Evolutionary conservation across 2,797 vertebrate genomes (phyloP), one percentile per base, ranked within the genome.

Genomic region (Platalea minor): DNA sequence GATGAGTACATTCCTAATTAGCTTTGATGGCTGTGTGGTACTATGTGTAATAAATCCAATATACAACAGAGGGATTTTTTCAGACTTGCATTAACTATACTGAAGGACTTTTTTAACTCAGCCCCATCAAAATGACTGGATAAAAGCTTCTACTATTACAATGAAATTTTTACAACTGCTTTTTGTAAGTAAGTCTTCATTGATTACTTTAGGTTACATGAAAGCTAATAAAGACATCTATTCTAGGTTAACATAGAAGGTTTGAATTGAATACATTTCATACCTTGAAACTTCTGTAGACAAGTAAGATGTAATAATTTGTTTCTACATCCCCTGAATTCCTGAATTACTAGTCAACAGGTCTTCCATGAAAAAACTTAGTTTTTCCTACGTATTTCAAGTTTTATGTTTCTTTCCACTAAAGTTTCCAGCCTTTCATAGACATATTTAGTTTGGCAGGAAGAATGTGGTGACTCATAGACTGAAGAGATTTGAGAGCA

Each of bases 381-480:
- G 90, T 97, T 98, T 97, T 97, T 97, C 97, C 97, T 98, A 97
- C 76, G 61, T 97, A 97, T 97, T 98, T 98, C 87, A 95, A 98
- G 98, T 98, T 98, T 98, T 98, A 97, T 98, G 96, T 98, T 98
- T 98, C 97, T 98, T 98, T 98, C 98, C 98, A 98, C 98, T 98
- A 97, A 98, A 96, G 89, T 98, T 98, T 98, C 98, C 98, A 98
- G 97, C 97, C 97, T 94, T 98, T 98, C 97, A 98, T 92, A 98
- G 96, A 97, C 97, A 98, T 98, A 98, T 98, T 98, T 98, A 98
- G 98, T 97, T 98, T 98, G 98, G 98, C 98, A 98, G 97, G 97
- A 97, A 96, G 90, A 96, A 97, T 96, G 93, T 96, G 88, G 97
- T 98, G 98, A 98, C 97, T 98, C 98, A 98, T 91, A 97, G 97